Evolutionary conservation across 2,888 invertebrate species (phyloP).

Genomic region (Craniophora ligustri): DNA sequence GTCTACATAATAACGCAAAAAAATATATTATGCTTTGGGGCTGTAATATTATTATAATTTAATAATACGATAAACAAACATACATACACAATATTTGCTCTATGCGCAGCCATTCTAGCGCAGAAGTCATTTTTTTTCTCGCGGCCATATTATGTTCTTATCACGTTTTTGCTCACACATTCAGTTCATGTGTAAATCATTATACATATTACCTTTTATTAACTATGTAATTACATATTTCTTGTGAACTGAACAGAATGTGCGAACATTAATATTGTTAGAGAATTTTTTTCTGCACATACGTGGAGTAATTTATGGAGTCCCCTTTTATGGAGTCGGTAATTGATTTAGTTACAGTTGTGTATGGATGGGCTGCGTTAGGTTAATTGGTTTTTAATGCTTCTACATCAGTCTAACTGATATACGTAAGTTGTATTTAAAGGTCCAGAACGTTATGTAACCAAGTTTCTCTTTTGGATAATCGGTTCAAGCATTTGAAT

Average conservation of each 20-base stretch:
- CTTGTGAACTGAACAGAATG: conserved; percentile 54
- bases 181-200: conserved; percentile 59
- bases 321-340: conserved; percentile 7
- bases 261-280: conserved; percentile 61
- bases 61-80: conserved; percentile 31
- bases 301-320: conserved; percentile 12
- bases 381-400: conserved; percentile 21
- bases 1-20: too few relatives aligned
- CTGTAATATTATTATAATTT: too few relatives aligned
- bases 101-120: conserved; percentile 31
- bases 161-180: conserved; percentile 48
- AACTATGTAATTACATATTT: conserved; percentile 63
- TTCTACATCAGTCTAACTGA: neutral
- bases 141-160: conserved; percentile 20
- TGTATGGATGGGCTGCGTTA: conserved; percentile 13
- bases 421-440: neutral
- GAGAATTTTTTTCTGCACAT: conserved; percentile 44
- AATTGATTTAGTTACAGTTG: conserved; percentile 35
- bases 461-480: too few relatives aligned
- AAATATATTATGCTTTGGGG: too few relatives aligned
- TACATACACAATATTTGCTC: neutral
- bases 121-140: conserved; percentile 42
- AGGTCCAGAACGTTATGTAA: neutral
- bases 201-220: conserved; percentile 64
- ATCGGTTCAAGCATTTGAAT: too few relatives aligned